A percentile compares a stretch with the other conserved stretches of the same genome.
These are phyloP conservation scores for Parauchenoglanis ngamensis DNA, from an alignment of 2,797 vertebrate genomes.

Conservation along the genomic window DNA sequence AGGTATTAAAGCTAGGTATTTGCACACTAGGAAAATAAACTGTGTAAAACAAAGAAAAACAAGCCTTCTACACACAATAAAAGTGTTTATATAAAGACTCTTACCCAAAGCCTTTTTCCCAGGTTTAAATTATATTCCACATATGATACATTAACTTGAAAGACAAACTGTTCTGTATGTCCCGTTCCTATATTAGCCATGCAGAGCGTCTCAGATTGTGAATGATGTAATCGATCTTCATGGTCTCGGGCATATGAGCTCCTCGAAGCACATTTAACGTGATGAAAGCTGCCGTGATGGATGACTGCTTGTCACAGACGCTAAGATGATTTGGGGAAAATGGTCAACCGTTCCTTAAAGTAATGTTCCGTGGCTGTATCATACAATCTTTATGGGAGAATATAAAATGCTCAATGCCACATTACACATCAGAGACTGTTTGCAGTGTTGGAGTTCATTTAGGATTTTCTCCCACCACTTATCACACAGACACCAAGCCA, in stretches of 20 bases:
- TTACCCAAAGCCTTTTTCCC: neutral
- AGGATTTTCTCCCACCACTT: neutral
- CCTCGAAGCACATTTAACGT: slow-evolving; percentile 11
- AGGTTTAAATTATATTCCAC: neutral
- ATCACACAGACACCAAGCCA: neutral
- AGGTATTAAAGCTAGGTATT: neutral
- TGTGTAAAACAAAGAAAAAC: neutral
- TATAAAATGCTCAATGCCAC: neutral
- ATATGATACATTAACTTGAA: neutral
- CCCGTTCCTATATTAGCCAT: neutral
- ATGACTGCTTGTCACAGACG: neutral
- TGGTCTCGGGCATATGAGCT: neutral
- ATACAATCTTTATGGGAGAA: neutral
- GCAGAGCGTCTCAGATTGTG: neutral
- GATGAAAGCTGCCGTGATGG: slow-evolving; percentile 14
- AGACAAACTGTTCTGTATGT: slow-evolving; percentile 1
- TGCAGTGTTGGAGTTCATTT: neutral
- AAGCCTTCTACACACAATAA: neutral
- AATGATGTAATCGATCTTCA: slow-evolving; percentile 22
- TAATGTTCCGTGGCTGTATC: slow-evolving; percentile 3
- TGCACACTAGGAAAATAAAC: neutral
- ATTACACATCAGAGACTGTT: neutral
- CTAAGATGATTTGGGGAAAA: slow-evolving; percentile 6
- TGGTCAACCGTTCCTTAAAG: neutral
- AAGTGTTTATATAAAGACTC: neutral